These are phyloP conservation scores for Cremastinae sp. DNA, from an alignment of 2,888 invertebrate species.

Conservation along the genomic window DNA sequence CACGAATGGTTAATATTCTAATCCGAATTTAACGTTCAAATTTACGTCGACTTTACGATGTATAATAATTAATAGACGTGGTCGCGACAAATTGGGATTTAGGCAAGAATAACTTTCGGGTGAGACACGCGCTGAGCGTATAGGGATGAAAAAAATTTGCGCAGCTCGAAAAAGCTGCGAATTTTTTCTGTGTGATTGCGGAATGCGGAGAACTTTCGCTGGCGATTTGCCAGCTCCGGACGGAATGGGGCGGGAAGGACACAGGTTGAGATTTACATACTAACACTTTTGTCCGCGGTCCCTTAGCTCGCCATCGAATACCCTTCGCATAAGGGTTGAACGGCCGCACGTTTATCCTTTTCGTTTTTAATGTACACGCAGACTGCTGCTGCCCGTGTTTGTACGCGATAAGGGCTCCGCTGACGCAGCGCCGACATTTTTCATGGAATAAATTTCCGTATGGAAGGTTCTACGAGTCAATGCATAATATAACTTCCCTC, in stretches of 20 bases:
- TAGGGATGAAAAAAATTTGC: no score
- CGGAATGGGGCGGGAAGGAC: slow-evolving; percentile 1
- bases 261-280: slow-evolving; percentile 62
- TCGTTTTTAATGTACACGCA: no score
- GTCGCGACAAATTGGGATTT: no score
- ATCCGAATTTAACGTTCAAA: not conserved
- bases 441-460: no score
- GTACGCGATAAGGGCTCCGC: no score
- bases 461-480: no score
- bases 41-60: not conserved
- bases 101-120: no score
- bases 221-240: slow-evolving; percentile 61
- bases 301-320: not conserved
- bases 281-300: slow-evolving; percentile 15
- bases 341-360: no score
- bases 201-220: slow-evolving; percentile 53
- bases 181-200: slow-evolving; percentile 61
- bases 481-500: no score
- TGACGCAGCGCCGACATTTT: no score
- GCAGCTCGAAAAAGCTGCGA: slow-evolving; percentile 42
- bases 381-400: no score
- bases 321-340: not conserved
- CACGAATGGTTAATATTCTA: not conserved
- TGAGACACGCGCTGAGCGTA: no score
- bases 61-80: not conserved